Percentiles rank a stretch among this genome's conserved stretches.
phyloP scores from a whole-genome alignment of 2,113 vertebrate genomes.

The Urocynchramus pylzowi region DNA sequence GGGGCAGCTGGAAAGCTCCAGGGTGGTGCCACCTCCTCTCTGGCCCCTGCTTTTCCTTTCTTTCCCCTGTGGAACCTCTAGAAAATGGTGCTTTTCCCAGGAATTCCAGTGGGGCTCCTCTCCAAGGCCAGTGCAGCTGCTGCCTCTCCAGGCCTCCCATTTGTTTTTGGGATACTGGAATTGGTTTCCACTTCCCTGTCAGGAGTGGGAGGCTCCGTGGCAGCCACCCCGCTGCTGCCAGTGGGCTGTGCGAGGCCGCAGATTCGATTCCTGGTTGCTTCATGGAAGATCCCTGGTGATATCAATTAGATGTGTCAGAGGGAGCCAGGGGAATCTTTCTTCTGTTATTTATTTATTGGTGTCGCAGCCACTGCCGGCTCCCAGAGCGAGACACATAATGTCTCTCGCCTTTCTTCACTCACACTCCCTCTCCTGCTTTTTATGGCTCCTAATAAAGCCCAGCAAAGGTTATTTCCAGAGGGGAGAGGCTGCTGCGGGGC shows the following conservation, averaged over 20 bases:
- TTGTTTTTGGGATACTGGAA: constrained; percentile 50
- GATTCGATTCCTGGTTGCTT: constrained; percentile 71
- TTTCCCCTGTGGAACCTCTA: neutral
- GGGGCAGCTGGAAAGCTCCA: neutral
- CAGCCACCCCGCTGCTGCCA: constrained; percentile 65
- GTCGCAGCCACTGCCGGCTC: neutral
- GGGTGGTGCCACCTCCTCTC: neutral
- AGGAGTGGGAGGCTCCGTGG: constrained; percentile 53
- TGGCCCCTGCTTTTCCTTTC: neutral
- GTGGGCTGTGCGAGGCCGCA: constrained; percentile 49
- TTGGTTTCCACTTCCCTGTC: constrained; percentile 59
- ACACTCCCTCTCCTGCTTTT: neutral
- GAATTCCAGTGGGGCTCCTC: neutral
- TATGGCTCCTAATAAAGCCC: constrained; percentile 17
- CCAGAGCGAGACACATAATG: neutral
- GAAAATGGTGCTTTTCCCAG: rapidly evolving
- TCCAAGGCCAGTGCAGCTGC: neutral
- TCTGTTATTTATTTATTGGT: constrained; percentile 49
- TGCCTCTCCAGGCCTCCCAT: constrained; percentile 10
- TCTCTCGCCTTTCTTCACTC: constrained; percentile 8
- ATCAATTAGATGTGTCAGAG: constrained; percentile 61
- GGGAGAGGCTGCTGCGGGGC: neutral
- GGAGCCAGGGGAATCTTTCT: constrained; percentile 50
- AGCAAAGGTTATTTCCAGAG: constrained; percentile 2
- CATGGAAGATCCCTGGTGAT: constrained; percentile 58